Base-by-base conservation (phyloP, 2,113 vertebrate genomes). In the Microtus ochrogaster region DNA sequence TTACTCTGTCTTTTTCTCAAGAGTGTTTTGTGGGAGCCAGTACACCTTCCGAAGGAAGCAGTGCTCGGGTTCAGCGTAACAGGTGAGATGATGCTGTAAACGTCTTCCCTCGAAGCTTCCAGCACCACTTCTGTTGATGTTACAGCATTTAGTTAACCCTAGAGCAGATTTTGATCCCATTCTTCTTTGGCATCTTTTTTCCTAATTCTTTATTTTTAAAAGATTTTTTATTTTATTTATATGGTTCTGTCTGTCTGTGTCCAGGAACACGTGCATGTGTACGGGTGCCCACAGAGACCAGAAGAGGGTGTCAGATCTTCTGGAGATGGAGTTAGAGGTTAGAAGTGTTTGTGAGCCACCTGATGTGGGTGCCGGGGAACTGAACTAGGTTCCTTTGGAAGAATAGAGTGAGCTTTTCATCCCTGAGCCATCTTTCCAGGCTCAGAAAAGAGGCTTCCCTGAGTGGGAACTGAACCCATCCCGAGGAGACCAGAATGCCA, bases 21-120 rank as follows among this genome's bases (percentile, higher is more conserved):
- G 99, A 98, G 97, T 68, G 81, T 94, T 73, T 98, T 99, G 13
- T 99, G 99, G 99, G 99, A 98, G 3, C 98, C 99, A 0, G 97
- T 99, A 84, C 98, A 98, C 89, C 95, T 99, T 94, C 63, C 63
- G 0, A 99, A 97, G 90, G 98, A 99, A 86, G 98, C 96, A 0
- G 89, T 99, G 88, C 90, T 66, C 70, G 90, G 79, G n/a, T 99
- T 98, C 98, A 98, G 52, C 26, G 1, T 99, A 2, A 65, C 72
- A 73, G 98, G 99, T 99, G 98, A 98, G 97, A 61, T 5, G 79
- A 91, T 74, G 13, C 86, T 61, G 72, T 63, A 17, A 86, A 39
- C 7, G 13, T 19, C 7, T 17, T 52, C 28, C 9, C 2, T 1
- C 49, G 22, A 24, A 82, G 2, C 47, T 26, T 76, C 0, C 8